phyloP scores from a whole-genome alignment of 2,888 invertebrate species.

The Amphipyra tragopoginis region DNA sequence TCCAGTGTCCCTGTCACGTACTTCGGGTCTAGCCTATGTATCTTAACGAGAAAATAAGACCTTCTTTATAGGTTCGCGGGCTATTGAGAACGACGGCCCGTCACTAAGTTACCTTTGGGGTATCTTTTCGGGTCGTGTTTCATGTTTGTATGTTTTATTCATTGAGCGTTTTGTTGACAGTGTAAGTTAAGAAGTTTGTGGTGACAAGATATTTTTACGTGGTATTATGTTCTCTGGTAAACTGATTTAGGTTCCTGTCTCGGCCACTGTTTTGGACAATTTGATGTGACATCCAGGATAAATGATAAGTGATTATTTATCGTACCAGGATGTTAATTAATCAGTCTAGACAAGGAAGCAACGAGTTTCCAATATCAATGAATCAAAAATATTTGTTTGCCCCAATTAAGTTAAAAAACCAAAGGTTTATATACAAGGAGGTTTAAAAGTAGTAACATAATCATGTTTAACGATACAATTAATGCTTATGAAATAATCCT shows the following conservation, averaged over 20 bases:
- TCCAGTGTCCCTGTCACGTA: slow-evolving; percentile 36
- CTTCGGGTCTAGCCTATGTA: slow-evolving; percentile 39
- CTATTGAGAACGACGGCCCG: slow-evolving; percentile 28
- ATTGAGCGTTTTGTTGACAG: slow-evolving; percentile 42
- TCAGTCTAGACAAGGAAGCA: too few relatives aligned
- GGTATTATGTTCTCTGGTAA: slow-evolving; percentile 16
- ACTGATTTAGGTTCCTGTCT: slow-evolving; percentile 10
- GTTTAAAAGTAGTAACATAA: too few relatives aligned
- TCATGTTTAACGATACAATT: too few relatives aligned
- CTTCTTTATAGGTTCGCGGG: slow-evolving; percentile 38
- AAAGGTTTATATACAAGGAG: too few relatives aligned
- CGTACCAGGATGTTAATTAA: too few relatives aligned
- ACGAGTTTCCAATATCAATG: too few relatives aligned
- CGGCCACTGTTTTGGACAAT: background rate
- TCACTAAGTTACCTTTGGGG: slow-evolving; percentile 11
- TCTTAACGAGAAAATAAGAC: slow-evolving; percentile 41
- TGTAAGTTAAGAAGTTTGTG: slow-evolving; percentile 37
- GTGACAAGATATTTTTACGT: slow-evolving; percentile 20
- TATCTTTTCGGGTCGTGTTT: slow-evolving; percentile 28
- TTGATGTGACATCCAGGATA: background rate
- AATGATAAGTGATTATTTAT: too few relatives aligned
- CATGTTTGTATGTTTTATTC: slow-evolving; percentile 47
- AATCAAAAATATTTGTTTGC: too few relatives aligned
- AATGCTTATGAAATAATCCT: too few relatives aligned
- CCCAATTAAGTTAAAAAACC: too few relatives aligned